Evolutionary conservation across 2,113 vertebrate species (phyloP).

Genomic region (Australoheros scitulus): DNA sequence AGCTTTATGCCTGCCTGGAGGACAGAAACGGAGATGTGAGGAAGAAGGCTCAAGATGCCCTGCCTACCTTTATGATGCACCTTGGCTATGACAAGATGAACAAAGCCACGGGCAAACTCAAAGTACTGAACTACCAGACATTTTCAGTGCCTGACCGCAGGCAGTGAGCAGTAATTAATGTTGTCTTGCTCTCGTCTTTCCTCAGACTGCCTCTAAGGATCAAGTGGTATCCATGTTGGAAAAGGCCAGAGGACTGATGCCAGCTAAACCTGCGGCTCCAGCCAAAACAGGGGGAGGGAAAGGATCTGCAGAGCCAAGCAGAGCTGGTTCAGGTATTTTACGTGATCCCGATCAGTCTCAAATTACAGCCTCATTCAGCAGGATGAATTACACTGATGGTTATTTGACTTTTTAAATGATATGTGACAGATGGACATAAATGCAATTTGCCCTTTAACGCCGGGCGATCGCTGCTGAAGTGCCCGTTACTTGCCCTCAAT

Average conservation of each 20-base stretch:
- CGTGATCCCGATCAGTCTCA: not conserved
- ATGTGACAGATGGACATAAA: not conserved
- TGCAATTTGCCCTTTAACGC: no score
- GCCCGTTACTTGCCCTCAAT: no score
- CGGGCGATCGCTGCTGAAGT: no score
- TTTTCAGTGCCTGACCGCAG: no score
- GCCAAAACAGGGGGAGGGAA: conserved; percentile 81
- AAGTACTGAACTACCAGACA: conserved; percentile 78
- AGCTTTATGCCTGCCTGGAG: conserved; percentile 91
- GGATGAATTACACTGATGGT: not conserved
- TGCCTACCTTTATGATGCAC: conserved; percentile 98
- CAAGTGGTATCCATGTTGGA: conserved; percentile 93
- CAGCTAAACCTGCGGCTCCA: conserved; percentile 87
- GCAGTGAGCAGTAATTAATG: not conserved
- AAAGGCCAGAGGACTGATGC: conserved; percentile 93
- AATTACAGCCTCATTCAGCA: not conserved
- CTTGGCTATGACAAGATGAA: conserved; percentile 95
- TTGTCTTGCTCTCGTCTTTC: conserved; percentile 1
- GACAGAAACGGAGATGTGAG: conserved; percentile 97
- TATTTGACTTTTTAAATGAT: not conserved
- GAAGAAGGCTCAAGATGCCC: conserved; percentile 95
- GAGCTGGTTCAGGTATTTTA: conserved; percentile 81
- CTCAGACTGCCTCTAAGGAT: conserved; percentile 94
- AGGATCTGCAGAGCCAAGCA: conserved; percentile 69
- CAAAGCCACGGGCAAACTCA: conserved; percentile 92